phyloP scores from a whole-genome alignment of 2,888 invertebrate species.

The Marronus borbonicus region DNA sequence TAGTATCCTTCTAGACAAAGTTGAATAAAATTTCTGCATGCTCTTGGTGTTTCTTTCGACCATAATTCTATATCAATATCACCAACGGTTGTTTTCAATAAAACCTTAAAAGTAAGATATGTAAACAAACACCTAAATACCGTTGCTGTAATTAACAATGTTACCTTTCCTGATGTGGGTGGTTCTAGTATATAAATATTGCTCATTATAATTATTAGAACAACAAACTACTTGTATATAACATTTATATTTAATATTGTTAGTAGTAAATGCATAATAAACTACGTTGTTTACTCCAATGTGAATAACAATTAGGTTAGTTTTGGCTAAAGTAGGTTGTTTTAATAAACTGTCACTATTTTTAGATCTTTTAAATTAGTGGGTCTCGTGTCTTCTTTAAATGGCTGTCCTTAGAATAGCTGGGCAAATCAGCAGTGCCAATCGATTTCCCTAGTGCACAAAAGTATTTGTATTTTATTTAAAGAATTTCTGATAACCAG shows the following conservation, averaged over 20 bases:
- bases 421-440: background rate
- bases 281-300: too few species aligned
- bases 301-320: too few species aligned
- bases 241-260: too few species aligned
- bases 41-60: constrained; percentile 97
- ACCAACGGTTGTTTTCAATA: constrained; percentile 92
- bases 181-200: constrained; percentile 99
- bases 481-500: background rate
- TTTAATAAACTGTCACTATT: constrained; percentile 1
- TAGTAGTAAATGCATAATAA: too few species aligned
- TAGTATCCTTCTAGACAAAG: constrained; percentile 97
- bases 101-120: constrained; percentile 76
- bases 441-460: background rate
- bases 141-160: constrained; percentile 47
- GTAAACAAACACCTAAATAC: background rate
- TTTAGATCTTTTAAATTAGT: background rate
- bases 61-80: constrained; percentile 98
- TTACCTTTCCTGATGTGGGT: constrained; percentile 94
- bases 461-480: background rate
- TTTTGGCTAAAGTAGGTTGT: too few species aligned
- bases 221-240: background rate
- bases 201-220: constrained; percentile 79
- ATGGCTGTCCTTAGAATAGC: background rate
- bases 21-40: constrained; percentile 95
- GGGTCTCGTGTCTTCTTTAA: too few species aligned